These are phyloP conservation scores for Drosophila diplacantha DNA, from an alignment of 2,888 invertebrate genomes.

Conservation along the genomic window DNA sequence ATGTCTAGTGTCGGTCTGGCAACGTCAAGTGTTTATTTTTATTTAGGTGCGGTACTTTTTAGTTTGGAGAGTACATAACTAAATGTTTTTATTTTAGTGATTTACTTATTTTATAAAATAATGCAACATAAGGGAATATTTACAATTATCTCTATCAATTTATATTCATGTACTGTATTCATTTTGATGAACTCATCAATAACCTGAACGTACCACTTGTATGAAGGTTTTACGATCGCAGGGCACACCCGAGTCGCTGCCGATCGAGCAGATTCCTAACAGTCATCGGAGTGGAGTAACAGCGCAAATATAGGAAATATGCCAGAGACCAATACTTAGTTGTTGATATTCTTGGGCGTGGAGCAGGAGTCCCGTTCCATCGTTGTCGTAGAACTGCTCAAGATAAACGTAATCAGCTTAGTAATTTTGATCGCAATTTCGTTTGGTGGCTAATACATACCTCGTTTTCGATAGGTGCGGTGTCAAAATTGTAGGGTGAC, in stretches of 20 bases:
- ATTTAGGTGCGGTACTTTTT: constrained; percentile 19
- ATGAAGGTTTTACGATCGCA: neutral
- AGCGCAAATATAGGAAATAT: constrained; percentile 38
- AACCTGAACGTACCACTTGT: too few relatives aligned
- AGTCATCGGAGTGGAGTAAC: constrained; percentile 31
- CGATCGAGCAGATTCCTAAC: constrained; percentile 8
- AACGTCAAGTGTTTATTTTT: constrained; percentile 33
- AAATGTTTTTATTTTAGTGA: too few relatives aligned
- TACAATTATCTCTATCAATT: neutral
- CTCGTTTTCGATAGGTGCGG: constrained; percentile 17
- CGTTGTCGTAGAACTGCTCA: constrained; percentile 24
- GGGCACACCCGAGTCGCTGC: constrained; percentile 6
- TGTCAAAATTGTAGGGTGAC: constrained; percentile 2
- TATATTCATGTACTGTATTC: too few relatives aligned
- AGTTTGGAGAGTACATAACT: neutral
- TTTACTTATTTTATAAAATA: too few relatives aligned
- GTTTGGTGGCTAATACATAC: constrained; percentile 39
- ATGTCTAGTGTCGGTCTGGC: constrained; percentile 3
- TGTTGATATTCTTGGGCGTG: constrained; percentile 36
- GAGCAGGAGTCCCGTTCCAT: constrained; percentile 14
- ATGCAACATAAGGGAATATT: neutral
- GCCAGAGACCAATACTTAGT: constrained; percentile 25
- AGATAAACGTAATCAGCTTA: constrained; percentile 69
- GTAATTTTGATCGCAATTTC: constrained; percentile 25
- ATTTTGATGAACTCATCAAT: too few relatives aligned